Evolutionary conservation across 2,113 vertebrate genomes (phyloP).

Genomic region (Urocolius indicus): DNA sequence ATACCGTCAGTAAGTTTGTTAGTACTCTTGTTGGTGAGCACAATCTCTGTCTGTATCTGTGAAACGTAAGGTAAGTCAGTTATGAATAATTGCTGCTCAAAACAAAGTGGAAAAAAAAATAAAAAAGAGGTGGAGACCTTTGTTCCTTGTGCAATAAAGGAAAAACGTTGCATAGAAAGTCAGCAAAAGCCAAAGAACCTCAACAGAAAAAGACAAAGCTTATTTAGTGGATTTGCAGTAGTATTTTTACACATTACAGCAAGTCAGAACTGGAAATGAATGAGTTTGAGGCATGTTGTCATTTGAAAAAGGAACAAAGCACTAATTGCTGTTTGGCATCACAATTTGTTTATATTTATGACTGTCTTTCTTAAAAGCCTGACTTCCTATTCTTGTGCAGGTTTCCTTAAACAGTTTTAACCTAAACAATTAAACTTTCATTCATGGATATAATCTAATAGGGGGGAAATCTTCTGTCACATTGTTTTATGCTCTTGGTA

Average conservation of each 20-base stretch:
- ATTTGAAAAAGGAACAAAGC: conserved; percentile 68
- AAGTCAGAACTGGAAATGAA: conserved; percentile 53
- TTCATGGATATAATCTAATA: conserved; percentile 26
- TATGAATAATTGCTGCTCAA: conserved; percentile 17
- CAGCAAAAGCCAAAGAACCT: background rate
- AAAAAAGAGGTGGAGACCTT: background rate
- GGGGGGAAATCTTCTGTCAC: background rate
- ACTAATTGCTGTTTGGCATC: conserved; percentile 56
- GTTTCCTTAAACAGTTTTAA: conserved; percentile 50
- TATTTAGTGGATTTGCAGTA: background rate
- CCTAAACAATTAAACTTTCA: conserved; percentile 67
- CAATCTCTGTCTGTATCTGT: conserved; percentile 47
- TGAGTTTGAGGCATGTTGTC: conserved; percentile 18
- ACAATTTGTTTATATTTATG: conserved; percentile 65
- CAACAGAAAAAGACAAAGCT: background rate
- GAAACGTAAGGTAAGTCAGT: conserved; percentile 57
- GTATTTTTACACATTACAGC: conserved; percentile 34
- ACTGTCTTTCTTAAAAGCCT: conserved; percentile 52
- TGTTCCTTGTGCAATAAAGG: conserved; percentile 1
- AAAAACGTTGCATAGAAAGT: background rate
- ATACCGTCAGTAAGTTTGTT: conserved; percentile 28
- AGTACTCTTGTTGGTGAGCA: conserved; percentile 6
- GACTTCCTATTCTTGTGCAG: conserved; percentile 54
- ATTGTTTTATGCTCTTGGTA: background rate
- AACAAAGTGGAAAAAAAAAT: conserved; percentile 19